Base-by-base conservation (phyloP, 2,113 vertebrate genomes). In the Geococcyx californianus region DNA sequence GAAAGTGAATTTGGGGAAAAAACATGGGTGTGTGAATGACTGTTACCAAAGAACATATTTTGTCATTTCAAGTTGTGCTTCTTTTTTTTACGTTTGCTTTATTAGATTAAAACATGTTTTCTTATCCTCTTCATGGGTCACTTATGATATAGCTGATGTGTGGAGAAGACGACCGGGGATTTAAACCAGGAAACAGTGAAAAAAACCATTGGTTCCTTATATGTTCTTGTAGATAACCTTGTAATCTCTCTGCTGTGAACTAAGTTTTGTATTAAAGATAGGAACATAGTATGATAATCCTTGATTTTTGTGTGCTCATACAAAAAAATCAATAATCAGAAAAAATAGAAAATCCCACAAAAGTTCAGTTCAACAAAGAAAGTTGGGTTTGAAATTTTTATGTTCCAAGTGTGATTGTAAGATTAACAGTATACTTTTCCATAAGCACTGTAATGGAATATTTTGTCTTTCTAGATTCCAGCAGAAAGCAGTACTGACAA, bases 1-100 rank as follows among this genome's bases (percentile, higher is more conserved):
- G 52, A 90, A 88, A 95, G 76, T 62, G 45, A 93, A 84, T 91
- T 84, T 66, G 16, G 58, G 66, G 0, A n/a, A 85, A 33, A 24
- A 1, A 2, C 12, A 76, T 34, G 47, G 33, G 42, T 68, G 72
- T 90, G 20, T 54, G 60, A 88, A 55, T 2, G 15, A 49, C 56
- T 90, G 73, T 49, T 95, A 95, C 24, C 58, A 84, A 95, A 79
- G 15, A 85, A 59, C 47, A 62, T 7, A 80, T 88, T 90, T 90
- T 95, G 36, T 92, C 47, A 87, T 87, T 93, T 93, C n/a, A 81
- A 55, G 52, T 90, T 94, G 40, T 78, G 42, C 28, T 28, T 21
- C 34, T 58, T 26, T 44, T 89, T 92, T 60, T 72, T 16, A 10
- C 34, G 5, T 87, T 91, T 93, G 19, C 42, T 81, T 90, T 77